Conservation (phyloP, 2,888 invertebrate genomes). For the Eutolmus rufibarbis region DNA sequence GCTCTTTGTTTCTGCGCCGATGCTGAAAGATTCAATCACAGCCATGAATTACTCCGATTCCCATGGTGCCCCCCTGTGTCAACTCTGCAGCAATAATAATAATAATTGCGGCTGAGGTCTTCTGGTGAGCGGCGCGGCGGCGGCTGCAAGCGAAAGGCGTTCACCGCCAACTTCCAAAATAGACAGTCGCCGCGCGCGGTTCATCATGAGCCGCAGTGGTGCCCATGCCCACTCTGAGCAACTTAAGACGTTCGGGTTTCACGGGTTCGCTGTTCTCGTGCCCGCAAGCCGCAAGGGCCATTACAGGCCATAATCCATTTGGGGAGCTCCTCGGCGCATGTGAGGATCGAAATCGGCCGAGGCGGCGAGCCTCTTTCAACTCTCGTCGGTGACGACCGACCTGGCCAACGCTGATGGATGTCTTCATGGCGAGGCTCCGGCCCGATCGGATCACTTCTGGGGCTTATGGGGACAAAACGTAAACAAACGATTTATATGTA, state of each 20-base stretch:
- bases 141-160: background rate
- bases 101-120: background rate
- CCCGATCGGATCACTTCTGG: background rate
- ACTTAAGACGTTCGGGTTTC: background rate
- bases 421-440: constrained; percentile 2
- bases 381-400: background rate
- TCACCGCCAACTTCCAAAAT: background rate
- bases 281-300: background rate
- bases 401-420: constrained; percentile 12
- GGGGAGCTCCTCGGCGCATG: background rate
- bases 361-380: constrained; percentile 10
- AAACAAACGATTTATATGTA: constrained; percentile 41
- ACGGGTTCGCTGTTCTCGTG: background rate
- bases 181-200: background rate
- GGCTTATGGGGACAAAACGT: background rate
- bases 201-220: background rate
- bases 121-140: background rate
- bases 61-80: background rate
- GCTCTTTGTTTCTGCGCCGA: constrained; percentile 35
- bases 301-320: background rate
- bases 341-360: background rate
- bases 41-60: constrained; percentile 36
- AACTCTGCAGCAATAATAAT: background rate
- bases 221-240: background rate
- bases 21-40: constrained; percentile 38